These are phyloP conservation scores for Hippolais icterina DNA, from an alignment of 2,113 vertebrate species.

Conservation along the genomic window DNA sequence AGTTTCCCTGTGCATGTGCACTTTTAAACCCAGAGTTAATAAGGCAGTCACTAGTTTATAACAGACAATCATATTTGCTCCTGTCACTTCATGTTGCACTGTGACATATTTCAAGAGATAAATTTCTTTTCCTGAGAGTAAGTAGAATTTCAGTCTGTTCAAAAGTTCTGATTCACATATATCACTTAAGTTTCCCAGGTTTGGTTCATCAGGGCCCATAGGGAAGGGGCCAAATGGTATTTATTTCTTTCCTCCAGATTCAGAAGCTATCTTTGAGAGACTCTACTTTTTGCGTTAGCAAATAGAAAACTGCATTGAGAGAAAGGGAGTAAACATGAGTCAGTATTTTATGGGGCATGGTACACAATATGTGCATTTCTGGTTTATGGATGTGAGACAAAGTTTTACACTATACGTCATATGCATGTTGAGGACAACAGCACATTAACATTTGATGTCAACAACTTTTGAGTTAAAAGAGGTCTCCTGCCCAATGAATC, in stretches of 20 bases:
- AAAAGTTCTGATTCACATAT: background rate
- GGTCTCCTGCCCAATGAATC: background rate
- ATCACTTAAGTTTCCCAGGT: background rate
- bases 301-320: background rate
- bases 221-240: background rate
- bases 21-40: conserved; percentile 11
- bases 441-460: background rate
- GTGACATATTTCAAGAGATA: background rate
- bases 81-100: background rate
- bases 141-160: background rate
- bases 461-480: background rate
- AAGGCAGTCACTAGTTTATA: background rate
- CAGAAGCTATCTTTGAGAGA: background rate
- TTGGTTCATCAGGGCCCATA: background rate
- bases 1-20: background rate
- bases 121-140: background rate
- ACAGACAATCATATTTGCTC: background rate
- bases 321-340: background rate
- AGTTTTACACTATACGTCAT: background rate
- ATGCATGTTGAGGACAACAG: background rate
- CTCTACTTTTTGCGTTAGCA: background rate
- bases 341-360: background rate
- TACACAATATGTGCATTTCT: background rate
- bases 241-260: background rate
- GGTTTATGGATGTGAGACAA: background rate